Conservation (phyloP, 2,113 vertebrate species). For the Nannospalax galili region DNA sequence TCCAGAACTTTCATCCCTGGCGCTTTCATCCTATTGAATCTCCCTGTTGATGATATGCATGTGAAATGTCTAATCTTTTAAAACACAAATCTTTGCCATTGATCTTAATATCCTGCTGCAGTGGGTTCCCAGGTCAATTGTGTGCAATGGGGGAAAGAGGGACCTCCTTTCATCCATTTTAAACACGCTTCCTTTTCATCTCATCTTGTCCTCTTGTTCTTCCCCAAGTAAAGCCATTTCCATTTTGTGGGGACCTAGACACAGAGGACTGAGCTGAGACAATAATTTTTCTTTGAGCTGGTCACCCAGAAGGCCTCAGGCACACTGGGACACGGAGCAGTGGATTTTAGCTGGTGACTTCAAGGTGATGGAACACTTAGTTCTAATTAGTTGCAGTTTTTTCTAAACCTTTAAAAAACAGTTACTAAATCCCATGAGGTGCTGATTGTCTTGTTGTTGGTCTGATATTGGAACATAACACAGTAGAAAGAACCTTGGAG, state of each 20-base stretch:
- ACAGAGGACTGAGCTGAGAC: slow-evolving; percentile 72
- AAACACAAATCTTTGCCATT: slow-evolving; percentile 81
- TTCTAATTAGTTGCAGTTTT: slow-evolving; percentile 71
- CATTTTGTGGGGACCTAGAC: slow-evolving; percentile 72
- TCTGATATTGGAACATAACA: not conserved
- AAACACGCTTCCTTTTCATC: slow-evolving; percentile 78
- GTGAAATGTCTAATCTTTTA: slow-evolving; percentile 80
- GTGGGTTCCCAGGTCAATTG: slow-evolving; percentile 80
- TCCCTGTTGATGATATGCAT: slow-evolving; percentile 81
- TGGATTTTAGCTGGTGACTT: slow-evolving; percentile 54
- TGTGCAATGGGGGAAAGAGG: slow-evolving; percentile 74
- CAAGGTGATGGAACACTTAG: slow-evolving; percentile 20
- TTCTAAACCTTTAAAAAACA: slow-evolving; percentile 2
- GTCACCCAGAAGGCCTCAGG: slow-evolving; percentile 58
- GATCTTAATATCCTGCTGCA: slow-evolving; percentile 81
- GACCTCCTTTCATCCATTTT: slow-evolving; percentile 79
- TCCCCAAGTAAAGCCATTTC: slow-evolving; percentile 75
- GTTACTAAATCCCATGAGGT: slow-evolving; percentile 18
- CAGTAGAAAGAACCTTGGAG: not conserved
- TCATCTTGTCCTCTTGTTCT: slow-evolving; percentile 80
- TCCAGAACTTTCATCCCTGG: slow-evolving; percentile 76
- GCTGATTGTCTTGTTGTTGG: not conserved
- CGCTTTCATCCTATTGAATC: slow-evolving; percentile 76
- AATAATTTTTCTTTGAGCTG: slow-evolving; percentile 72
- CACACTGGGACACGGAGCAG: not conserved